These are phyloP conservation scores for Pristionchus maxplancki DNA, from an alignment of 2,888 invertebrate species.

Conservation along the genomic window DNA sequence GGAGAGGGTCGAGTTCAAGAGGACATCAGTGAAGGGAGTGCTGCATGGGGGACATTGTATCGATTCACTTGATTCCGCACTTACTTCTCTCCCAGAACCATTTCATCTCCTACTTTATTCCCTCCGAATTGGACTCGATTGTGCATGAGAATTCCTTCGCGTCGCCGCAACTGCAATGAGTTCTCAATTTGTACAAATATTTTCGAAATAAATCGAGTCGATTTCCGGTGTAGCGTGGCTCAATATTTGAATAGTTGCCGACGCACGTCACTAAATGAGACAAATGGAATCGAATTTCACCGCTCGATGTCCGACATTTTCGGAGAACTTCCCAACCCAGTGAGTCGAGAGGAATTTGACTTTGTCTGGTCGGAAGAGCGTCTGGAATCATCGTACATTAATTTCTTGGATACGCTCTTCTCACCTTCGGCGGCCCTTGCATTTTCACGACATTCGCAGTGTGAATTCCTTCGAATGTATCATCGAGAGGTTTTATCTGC, in stretches of 20 bases:
- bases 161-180: neutral
- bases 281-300: neutral
- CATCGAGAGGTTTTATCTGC: constrained; percentile 1
- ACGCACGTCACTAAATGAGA: neutral
- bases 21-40: neutral
- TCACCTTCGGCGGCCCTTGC: neutral
- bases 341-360: constrained; percentile 28
- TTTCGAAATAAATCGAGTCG: neutral
- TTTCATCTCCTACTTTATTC: neutral
- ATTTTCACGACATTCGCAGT: neutral
- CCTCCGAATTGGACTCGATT: neutral
- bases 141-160: constrained; percentile 3
- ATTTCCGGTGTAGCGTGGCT: neutral
- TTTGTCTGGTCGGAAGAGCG: neutral
- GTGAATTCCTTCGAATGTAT: neutral
- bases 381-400: neutral
- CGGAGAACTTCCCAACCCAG: neutral
- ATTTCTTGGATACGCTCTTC: neutral
- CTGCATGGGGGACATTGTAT: neutral
- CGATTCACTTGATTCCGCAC: too few species aligned
- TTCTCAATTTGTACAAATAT: neutral
- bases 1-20: neutral
- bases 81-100: neutral
- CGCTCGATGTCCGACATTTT: neutral
- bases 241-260: neutral